Conservation (phyloP, 2,113 vertebrate genomes). For the Morone chrysops region DNA sequence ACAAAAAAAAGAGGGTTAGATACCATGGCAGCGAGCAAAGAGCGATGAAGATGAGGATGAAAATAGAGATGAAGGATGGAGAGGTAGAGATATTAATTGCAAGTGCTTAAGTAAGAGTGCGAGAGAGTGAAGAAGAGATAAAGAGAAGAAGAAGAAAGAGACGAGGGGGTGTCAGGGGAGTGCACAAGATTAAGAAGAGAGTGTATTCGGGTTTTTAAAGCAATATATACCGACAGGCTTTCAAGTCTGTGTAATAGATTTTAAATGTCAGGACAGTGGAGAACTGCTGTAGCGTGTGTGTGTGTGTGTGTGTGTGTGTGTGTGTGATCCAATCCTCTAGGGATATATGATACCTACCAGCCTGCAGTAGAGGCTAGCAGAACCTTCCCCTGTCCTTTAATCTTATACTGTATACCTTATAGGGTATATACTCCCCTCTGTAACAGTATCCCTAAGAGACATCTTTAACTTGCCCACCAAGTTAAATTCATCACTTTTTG, state of each 20-base stretch:
- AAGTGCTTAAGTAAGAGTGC: conserved; percentile 25
- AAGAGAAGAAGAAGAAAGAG: conserved; percentile 16
- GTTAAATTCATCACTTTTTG: conserved; percentile 8
- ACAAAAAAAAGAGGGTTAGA: background rate
- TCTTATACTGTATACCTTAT: conserved; percentile 3
- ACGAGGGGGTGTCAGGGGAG: conserved; percentile 27
- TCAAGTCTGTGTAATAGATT: conserved; percentile 63
- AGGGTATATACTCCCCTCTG: conserved; percentile 28
- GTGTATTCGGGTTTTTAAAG: conserved; percentile 48
- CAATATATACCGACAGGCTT: conserved; percentile 46
- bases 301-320: conserved; percentile 8
- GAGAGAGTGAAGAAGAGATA: conserved; percentile 15
- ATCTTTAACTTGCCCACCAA: background rate
- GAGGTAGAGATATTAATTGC: background rate
- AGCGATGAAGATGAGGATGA: conserved; percentile 2
- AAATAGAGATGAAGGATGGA: conserved; percentile 5
- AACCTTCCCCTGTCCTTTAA: conserved; percentile 27
- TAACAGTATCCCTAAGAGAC: conserved; percentile 22
- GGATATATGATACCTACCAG: conserved; percentile 45
- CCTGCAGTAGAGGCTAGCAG: conserved; percentile 24
- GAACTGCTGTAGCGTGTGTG: conserved; percentile 2
- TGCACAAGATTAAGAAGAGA: conserved; percentile 34
- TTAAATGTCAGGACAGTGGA: conserved; percentile 62
- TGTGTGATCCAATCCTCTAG: conserved; percentile 9
- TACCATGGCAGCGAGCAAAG: background rate